Evolutionary conservation across 1,140 invertebrate genomes (phyloP).

Genomic region (Tetramorium parvispinum): DNA sequence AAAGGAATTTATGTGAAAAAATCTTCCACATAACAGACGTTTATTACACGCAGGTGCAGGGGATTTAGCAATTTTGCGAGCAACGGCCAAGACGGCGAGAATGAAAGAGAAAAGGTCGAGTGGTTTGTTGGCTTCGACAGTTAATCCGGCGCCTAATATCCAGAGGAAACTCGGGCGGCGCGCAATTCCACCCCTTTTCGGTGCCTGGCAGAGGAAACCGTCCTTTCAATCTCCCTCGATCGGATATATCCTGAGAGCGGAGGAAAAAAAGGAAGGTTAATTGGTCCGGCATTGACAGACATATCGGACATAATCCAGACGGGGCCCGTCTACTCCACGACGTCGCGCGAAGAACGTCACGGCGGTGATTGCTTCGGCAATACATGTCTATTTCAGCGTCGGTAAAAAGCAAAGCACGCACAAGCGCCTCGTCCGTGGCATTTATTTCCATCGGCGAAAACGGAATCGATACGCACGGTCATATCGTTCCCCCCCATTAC

Average conservation of each 20-base stretch:
- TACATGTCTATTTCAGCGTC: slow-evolving; percentile 30
- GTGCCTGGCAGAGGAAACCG: slow-evolving; percentile 69
- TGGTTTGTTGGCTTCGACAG: slow-evolving; percentile 75
- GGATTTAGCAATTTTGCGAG: slow-evolving; percentile 29
- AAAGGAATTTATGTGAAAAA: background rate
- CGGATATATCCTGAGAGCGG: slow-evolving; percentile 73
- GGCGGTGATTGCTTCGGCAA: slow-evolving; percentile 69
- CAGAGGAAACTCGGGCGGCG: slow-evolving; percentile 71
- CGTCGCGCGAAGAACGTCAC: slow-evolving; percentile 65
- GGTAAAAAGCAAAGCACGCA: background rate
- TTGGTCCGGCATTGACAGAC: slow-evolving; percentile 79
- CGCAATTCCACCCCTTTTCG: slow-evolving; percentile 66
- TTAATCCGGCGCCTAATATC: slow-evolving; percentile 81
- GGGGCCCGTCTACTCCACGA: slow-evolving; percentile 54
- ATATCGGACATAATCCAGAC: slow-evolving; percentile 79
- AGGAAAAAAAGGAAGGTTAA: slow-evolving; percentile 76
- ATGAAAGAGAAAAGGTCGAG: slow-evolving; percentile 63
- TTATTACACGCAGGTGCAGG: slow-evolving; percentile 31
- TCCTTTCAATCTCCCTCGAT: slow-evolving; percentile 79
- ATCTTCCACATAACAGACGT: background rate
- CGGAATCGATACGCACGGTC: slow-evolving; percentile 4
- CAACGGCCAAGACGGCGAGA: slow-evolving; percentile 9
- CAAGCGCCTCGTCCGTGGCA: background rate
- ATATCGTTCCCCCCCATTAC: slow-evolving; percentile 19
- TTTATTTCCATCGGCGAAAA: background rate